phyloP scores from a whole-genome alignment of 1,140 invertebrate species.

The Liolophura sinensis region DNA sequence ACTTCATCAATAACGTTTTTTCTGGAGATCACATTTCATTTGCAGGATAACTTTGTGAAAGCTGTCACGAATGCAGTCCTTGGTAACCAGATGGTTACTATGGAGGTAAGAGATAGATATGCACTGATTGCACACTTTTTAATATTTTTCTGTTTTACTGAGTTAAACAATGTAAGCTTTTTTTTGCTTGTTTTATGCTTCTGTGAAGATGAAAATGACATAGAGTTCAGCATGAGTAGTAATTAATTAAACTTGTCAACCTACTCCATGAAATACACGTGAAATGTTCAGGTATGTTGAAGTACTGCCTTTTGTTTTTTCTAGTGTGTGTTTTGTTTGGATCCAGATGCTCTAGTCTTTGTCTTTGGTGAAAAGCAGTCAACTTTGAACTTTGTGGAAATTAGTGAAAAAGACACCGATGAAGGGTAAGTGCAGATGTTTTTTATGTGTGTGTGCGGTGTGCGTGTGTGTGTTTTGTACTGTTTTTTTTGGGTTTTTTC shows the following conservation, averaged over 20 bases:
- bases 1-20: no score
- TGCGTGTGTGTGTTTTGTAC: no score
- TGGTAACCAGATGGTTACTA: slow-evolving; percentile 40
- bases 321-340: slow-evolving; percentile 38
- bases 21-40: slow-evolving; percentile 3
- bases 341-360: slow-evolving; percentile 33
- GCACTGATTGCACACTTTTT: no score
- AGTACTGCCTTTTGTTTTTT: slow-evolving; percentile 8
- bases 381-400: slow-evolving; percentile 44
- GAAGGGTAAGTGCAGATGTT: slow-evolving; percentile 30
- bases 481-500: no score
- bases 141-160: no score
- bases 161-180: no score
- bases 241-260: no score
- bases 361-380: slow-evolving; percentile 48
- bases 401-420: slow-evolving; percentile 32
- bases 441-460: background rate
- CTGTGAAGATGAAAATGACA: no score
- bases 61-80: slow-evolving; percentile 43
- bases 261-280: no score
- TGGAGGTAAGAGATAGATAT: slow-evolving; percentile 27
- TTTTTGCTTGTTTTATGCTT: no score
- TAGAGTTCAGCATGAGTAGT: no score
- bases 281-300: background rate
- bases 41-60: slow-evolving; percentile 41